phyloP scores from a whole-genome alignment of 2,113 vertebrate genomes.

The Grantiella picta region DNA sequence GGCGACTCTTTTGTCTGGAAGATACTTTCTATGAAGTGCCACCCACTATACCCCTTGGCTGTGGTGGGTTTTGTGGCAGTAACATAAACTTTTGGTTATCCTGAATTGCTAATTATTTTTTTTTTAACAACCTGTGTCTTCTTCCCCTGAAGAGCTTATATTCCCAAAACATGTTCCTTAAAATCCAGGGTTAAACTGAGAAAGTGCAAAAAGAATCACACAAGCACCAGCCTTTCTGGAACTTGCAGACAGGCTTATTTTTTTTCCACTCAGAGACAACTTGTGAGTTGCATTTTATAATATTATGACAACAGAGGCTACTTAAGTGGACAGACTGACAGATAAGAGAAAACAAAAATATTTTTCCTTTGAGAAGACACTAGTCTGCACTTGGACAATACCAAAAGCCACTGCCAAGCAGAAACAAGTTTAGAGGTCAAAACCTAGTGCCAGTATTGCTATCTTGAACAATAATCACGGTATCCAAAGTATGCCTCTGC shows the following conservation, averaged over 20 bases:
- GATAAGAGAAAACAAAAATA: conserved; percentile 40
- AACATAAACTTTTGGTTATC: background rate
- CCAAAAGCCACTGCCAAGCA: background rate
- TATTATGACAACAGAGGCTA: background rate
- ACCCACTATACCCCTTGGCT: background rate
- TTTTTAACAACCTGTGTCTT: background rate
- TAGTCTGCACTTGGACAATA: conserved; percentile 17
- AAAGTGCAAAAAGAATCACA: background rate
- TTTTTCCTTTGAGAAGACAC: conserved; percentile 38
- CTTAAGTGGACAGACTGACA: conserved; percentile 3
- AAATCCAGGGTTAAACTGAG: background rate
- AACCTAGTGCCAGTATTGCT: background rate
- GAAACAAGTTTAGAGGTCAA: conserved; percentile 46
- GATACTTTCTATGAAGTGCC: background rate
- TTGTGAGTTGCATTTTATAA: background rate
- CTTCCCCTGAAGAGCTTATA: background rate
- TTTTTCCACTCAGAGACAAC: background rate
- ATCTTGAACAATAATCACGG: conserved; percentile 12
- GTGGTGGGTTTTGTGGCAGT: background rate
- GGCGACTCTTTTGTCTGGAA: background rate
- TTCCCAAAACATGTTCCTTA: background rate
- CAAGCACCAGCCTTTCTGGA: background rate
- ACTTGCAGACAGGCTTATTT: background rate
- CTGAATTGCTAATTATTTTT: background rate
- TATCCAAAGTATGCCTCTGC: background rate